These are phyloP conservation scores for Nasonia vitripennis DNA, from an alignment of 1,140 invertebrate species.

Conservation along the genomic window DNA sequence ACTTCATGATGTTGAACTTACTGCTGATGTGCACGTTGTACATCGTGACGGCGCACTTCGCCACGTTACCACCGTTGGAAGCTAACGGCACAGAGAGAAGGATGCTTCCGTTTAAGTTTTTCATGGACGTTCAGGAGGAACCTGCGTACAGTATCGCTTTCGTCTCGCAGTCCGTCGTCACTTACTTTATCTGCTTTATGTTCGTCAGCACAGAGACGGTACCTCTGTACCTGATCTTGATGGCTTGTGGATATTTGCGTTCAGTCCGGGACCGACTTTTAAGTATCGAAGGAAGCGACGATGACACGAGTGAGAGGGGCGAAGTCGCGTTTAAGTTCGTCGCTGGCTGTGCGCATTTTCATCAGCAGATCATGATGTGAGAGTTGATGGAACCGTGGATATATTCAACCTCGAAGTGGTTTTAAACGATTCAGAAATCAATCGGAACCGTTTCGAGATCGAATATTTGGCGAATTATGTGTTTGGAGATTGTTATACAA, in stretches of 20 bases:
- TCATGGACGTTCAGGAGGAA: constrained; percentile 12
- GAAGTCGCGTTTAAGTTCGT: background rate
- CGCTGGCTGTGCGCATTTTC: background rate
- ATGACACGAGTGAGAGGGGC: background rate
- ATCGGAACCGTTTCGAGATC: too few species aligned
- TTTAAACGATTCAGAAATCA: too few species aligned
- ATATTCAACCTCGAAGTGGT: too few species aligned
- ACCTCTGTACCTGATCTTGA: constrained; percentile 5
- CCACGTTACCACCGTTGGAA: background rate
- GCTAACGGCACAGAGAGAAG: background rate
- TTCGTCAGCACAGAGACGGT: background rate
- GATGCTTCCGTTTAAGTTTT: constrained; percentile 27
- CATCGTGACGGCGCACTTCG: background rate
- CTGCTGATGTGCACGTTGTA: background rate
- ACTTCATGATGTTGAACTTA: background rate
- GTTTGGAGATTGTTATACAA: too few species aligned
- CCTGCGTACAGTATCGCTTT: background rate
- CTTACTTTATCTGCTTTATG: background rate
- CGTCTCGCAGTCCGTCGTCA: background rate
- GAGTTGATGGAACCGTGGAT: background rate
- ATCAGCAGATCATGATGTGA: constrained; percentile 32
- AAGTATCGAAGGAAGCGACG: background rate
- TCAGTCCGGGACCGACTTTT: background rate
- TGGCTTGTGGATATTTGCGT: constrained; percentile 38
- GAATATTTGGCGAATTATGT: too few species aligned